Evolutionary conservation across 2,797 vertebrate species (phyloP).

Genomic region (Lerista edwardsae): DNA sequence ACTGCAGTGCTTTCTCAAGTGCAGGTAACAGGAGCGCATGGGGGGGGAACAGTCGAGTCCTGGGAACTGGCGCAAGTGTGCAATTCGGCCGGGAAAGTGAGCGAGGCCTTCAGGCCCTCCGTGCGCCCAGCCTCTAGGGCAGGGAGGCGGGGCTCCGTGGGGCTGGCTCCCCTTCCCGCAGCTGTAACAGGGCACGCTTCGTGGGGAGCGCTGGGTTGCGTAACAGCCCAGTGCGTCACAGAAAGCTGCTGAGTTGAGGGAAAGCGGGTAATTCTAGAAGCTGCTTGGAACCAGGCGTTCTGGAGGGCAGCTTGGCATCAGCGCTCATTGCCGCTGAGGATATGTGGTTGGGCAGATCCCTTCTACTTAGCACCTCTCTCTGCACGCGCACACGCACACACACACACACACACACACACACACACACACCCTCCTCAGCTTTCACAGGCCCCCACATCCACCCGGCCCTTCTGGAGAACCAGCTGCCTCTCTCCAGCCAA

Average conservation of each 20-base stretch:
- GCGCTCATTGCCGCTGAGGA: background rate
- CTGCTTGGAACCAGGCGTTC: background rate
- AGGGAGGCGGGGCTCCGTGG: no score
- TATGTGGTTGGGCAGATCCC: background rate
- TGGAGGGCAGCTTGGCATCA: background rate
- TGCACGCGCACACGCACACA: no score
- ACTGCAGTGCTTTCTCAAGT: no score
- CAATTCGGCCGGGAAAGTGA: no score
- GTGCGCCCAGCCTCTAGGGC: background rate
- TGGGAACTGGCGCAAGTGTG: no score
- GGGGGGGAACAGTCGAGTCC: no score
- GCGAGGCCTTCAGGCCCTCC: background rate
- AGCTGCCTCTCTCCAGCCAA: background rate
- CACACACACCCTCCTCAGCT: background rate
- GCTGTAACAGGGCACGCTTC: background rate
- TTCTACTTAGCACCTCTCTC: background rate
- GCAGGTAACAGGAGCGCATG: no score
- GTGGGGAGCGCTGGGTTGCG: background rate
- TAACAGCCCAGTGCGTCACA: background rate
- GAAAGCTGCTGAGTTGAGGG: background rate
- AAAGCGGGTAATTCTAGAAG: background rate
- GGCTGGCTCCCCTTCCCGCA: background rate
- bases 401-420: background rate
- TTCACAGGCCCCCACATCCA: no score
- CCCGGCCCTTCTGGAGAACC: background rate